Percentiles rank a stretch among this genome's conserved stretches.
Evolutionary conservation across 2,113 vertebrate genomes (phyloP).

Genomic region (Oncorhynchus keta): DNA sequence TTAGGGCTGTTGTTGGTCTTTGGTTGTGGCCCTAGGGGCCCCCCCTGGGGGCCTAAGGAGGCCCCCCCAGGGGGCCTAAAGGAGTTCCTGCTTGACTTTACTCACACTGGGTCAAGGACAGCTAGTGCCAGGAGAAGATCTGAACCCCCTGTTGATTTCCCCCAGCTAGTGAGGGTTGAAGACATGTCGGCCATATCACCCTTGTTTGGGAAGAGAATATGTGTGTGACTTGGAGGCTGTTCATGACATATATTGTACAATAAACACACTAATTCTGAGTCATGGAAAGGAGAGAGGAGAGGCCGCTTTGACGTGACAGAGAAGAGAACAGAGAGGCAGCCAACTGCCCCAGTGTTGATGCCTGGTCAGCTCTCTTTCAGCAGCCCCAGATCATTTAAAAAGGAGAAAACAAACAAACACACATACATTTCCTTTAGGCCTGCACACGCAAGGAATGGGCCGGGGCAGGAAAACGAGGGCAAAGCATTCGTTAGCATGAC

Average conservation of each 20-base stretch:
- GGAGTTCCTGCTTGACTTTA: neutral
- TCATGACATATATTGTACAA: constrained; percentile 16
- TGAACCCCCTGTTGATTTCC: neutral
- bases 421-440: constrained; percentile 16
- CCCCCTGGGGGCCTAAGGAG: neutral
- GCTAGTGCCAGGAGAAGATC: constrained; percentile 7
- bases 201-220: neutral
- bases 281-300: constrained; percentile 38
- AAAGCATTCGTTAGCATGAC: constrained; percentile 42
- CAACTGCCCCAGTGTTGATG: constrained; percentile 4
- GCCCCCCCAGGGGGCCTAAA: neutral
- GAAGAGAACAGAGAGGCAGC: constrained; percentile 26
- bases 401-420: neutral
- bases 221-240: constrained; percentile 33
- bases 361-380: neutral
- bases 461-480: constrained; percentile 10
- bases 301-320: constrained; percentile 48
- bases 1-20: neutral
- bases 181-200: neutral
- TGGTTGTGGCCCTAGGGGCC: neutral
- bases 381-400: neutral
- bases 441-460: constrained; percentile 2
- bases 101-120: constrained; percentile 1
- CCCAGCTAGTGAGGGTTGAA: neutral
- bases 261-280: constrained; percentile 22